A percentile compares a stretch with the other conserved stretches of the same genome.
Evolutionary conservation across 1,140 invertebrate genomes (phyloP).

Genomic region (Heterodera carotae): DNA sequence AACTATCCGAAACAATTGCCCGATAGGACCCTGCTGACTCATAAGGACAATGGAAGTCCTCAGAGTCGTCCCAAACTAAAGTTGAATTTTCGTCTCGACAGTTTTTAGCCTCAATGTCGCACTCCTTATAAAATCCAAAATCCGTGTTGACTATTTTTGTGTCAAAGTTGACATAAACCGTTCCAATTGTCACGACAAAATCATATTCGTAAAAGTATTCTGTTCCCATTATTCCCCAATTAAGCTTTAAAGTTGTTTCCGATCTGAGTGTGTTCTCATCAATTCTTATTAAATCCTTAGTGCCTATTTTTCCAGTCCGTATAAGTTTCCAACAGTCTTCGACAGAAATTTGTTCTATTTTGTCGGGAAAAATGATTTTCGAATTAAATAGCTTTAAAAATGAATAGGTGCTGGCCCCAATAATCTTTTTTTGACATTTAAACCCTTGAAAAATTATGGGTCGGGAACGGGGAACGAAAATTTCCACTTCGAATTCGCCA

Average conservation of each 20-base stretch:
- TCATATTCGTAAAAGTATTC: conserved; percentile 6
- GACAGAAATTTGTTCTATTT: neutral
- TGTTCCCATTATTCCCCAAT: neutral
- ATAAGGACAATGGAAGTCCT: neutral
- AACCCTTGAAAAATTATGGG: conserved; percentile 3
- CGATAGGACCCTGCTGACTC: no score
- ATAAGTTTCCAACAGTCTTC: neutral
- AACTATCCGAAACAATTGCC: no score
- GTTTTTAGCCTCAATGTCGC: no score
- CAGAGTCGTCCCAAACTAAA: no score
- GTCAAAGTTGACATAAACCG: neutral
- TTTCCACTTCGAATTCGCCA: neutral
- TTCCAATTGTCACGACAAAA: neutral
- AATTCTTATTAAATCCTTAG: neutral
- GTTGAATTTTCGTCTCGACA: neutral
- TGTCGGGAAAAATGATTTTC: no score
- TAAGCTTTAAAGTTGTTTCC: neutral
- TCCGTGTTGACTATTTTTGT: no score
- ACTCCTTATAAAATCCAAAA: no score
- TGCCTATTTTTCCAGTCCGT: neutral
- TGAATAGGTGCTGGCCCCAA: neutral
- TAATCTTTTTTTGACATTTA: neutral
- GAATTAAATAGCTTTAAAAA: conserved; percentile 12
- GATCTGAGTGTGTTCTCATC: no score
- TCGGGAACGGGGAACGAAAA: neutral